Evolutionary conservation across 2,113 vertebrate species (phyloP).

Genomic region (Poeciliopsis prolifica): DNA sequence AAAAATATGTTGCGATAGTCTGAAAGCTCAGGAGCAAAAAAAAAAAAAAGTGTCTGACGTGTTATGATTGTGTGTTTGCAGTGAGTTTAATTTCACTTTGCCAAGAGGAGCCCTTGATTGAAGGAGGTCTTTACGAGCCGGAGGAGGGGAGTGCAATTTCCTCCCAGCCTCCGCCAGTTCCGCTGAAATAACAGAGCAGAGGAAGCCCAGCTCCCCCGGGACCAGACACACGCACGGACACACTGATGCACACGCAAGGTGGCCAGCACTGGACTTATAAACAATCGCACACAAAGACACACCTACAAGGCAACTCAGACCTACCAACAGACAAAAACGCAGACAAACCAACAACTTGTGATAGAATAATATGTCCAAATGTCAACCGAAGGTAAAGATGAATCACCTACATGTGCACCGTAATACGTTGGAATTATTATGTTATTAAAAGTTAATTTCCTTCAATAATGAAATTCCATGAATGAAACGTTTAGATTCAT

Average conservation of each 20-base stretch:
- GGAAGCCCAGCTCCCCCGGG: conserved; percentile 82
- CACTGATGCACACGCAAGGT: conserved; percentile 34
- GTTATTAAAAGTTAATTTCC: not conserved
- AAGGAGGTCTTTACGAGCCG: conserved; percentile 82
- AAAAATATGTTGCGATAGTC: not conserved
- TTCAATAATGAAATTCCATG: not conserved
- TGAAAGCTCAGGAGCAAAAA: conserved; percentile 16
- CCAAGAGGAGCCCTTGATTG: conserved; percentile 76
- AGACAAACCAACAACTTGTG: conserved; percentile 7
- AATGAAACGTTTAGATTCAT: not conserved
- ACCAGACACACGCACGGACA: conserved; percentile 69
- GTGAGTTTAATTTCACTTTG: conserved; percentile 60
- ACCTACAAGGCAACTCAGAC: conserved; percentile 52
- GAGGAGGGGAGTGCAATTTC: conserved; percentile 86
- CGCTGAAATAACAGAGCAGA: conserved; percentile 84
- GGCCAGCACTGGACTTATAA: conserved; percentile 37
- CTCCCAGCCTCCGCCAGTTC: conserved; percentile 84
- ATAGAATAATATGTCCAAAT: not conserved
- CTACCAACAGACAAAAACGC: conserved; percentile 30
- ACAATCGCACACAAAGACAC: conserved; percentile 58
- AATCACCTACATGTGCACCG: not conserved
- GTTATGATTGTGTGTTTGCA: not conserved
- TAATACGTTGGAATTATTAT: not conserved
- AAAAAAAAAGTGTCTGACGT: not conserved
- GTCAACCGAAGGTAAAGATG: conserved; percentile 4